Percentiles rank a stretch among this genome's conserved stretches.
phyloP scores from a whole-genome alignment of 2,113 vertebrate genomes.

The Acinonyx jubatus region DNA sequence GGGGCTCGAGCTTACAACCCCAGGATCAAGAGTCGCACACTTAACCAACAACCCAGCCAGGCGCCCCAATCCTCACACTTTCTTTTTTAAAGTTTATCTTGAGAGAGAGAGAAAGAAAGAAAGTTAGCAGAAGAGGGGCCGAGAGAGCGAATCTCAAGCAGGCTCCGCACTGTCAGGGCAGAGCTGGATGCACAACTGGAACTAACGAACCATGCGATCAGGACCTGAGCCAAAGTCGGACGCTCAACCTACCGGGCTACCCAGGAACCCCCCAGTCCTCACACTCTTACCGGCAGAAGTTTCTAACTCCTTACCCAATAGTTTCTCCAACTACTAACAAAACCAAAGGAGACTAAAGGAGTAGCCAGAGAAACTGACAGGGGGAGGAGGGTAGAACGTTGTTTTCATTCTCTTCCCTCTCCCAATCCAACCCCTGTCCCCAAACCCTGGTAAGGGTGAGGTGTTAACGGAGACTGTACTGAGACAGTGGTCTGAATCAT shows the following conservation, averaged over 20 bases:
- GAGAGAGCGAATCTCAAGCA: too few species aligned
- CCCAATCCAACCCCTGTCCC: neutral
- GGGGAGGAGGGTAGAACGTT: too few species aligned
- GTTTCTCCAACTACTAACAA: neutral
- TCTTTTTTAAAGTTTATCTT: too few species aligned
- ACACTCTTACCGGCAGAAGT: neutral
- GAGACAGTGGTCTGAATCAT: neutral
- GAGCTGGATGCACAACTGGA: too few species aligned
- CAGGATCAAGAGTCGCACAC: neutral
- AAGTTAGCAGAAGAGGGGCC: too few species aligned
- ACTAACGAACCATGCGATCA: too few species aligned
- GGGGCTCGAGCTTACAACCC: neutral
- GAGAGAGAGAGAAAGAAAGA: too few species aligned
- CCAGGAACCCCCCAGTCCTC: neutral
- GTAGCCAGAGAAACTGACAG: neutral
- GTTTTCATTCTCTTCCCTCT: neutral
- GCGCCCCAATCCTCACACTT: neutral
- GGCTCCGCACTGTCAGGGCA: too few species aligned
- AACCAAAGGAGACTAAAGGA: constrained; percentile 10
- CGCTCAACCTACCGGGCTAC: neutral
- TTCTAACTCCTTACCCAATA: constrained; percentile 10
- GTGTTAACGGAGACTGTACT: neutral
- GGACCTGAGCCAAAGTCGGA: neutral
- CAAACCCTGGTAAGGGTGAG: neutral
- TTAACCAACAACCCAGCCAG: neutral